A percentile compares a stretch with the other conserved stretches of the same genome.
Conservation (phyloP, 1,140 invertebrate genomes). For the Lepidurus packardi region DNA sequence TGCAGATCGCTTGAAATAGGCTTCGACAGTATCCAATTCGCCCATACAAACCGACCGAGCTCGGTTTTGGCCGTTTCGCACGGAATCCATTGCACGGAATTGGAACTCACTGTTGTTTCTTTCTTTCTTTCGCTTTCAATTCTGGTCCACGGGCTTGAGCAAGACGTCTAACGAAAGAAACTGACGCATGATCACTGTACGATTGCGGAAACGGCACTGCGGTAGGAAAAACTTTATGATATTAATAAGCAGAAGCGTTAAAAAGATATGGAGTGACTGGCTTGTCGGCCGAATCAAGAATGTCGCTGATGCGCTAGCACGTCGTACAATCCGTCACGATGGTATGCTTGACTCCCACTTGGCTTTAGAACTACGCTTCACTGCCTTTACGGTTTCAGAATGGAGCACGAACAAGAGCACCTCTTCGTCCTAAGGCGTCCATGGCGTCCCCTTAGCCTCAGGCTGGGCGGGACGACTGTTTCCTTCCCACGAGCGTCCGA, state of each 20-base stretch:
- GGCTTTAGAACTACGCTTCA: neutral
- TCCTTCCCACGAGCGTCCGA: conserved; percentile 15
- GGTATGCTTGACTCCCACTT: neutral
- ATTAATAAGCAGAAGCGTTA: neutral
- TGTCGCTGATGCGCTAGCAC: neutral
- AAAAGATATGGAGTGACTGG: neutral
- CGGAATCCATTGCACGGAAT: neutral
- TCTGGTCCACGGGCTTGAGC: no score
- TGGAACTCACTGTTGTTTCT: no score
- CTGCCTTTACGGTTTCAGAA: conserved; percentile 7
- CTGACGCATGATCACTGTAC: neutral
- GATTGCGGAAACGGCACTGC: neutral
- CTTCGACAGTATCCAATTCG: neutral
- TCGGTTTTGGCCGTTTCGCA: conserved; percentile 4
- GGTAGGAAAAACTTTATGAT: neutral
- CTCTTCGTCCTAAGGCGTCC: conserved; percentile 20
- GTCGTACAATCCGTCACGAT: conserved; percentile 13
- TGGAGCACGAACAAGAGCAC: conserved; percentile 7
- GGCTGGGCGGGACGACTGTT: conserved; percentile 5
- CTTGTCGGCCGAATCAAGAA: neutral
- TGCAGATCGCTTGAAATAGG: neutral
- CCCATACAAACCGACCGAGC: neutral
- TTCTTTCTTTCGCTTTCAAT: no score
- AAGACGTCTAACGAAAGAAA: no score
- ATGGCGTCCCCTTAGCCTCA: neutral